Conservation (phyloP, 2,113 vertebrate genomes). For the Sinocyclocheilus maitianheensis region DNA sequence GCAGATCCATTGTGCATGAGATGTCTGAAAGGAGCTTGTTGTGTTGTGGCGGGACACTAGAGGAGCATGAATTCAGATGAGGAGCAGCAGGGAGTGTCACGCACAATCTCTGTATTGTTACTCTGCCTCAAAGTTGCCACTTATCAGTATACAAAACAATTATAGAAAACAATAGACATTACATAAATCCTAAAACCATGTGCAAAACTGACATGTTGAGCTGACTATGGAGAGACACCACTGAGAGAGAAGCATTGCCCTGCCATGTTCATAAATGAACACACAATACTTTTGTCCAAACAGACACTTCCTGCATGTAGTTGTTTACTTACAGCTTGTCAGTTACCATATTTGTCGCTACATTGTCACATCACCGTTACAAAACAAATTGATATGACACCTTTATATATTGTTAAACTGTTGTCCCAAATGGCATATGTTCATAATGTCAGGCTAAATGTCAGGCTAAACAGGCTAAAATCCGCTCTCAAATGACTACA, state of each 20-base stretch:
- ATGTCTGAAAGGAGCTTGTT: background rate
- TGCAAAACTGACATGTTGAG: background rate
- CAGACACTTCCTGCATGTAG: constrained; percentile 34
- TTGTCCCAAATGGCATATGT: background rate
- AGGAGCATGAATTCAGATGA: constrained; percentile 42
- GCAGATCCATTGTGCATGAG: background rate
- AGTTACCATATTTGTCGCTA: background rate
- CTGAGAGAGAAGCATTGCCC: background rate
- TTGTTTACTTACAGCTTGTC: constrained; percentile 44
- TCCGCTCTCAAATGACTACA: background rate
- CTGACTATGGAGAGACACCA: background rate
- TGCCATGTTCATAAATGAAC: constrained; percentile 2
- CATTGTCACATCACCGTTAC: background rate
- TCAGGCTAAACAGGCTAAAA: background rate
- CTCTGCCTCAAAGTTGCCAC: constrained; percentile 11
- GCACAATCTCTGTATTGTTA: constrained; percentile 18
- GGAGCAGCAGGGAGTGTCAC: constrained; percentile 20
- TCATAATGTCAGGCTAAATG: background rate
- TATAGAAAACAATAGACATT: background rate
- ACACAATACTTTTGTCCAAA: constrained; percentile 20
- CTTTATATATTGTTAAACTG: background rate
- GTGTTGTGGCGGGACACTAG: constrained; percentile 10
- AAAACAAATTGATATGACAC: background rate
- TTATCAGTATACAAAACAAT: background rate
- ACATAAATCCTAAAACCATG: background rate